Base-by-base conservation (phyloP, 2,113 vertebrate species). In the Phoenicopterus ruber region DNA sequence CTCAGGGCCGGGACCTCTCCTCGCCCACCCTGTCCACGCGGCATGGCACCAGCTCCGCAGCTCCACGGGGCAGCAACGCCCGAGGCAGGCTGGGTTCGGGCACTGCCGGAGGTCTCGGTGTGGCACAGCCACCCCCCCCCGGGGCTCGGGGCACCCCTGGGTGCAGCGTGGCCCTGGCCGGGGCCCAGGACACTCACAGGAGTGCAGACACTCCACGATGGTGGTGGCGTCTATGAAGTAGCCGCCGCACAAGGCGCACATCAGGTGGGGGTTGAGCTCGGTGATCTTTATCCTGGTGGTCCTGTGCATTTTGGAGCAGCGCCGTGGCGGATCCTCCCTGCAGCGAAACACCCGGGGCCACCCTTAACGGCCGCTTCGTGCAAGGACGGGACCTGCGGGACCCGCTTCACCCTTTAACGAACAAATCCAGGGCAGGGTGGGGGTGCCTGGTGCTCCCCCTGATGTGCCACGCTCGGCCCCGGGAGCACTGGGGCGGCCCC, bases 161-260 rank as follows among this genome's bases (percentile, higher is more conserved):
- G 72, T 4, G 20, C 67, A 36, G 61, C 12, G 2, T 0, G 26
- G 57, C 65, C 55, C 25, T 8, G 2, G 21, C 16, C 4, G 71
- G 55, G n/a, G 11, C 5, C 16, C 13, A 3, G 69, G 52, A 50
- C 86, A 98, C 99, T 99, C 98, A 99, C 99, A 99, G 90, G 99
- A 99, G 98, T 99, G 99, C 97, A 99, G 98, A 47, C 99, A 99
- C 98, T 99, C 99, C 92, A 99, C 99, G 40, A 99, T 99, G 96
- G 99, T 99, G 8, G 99, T 99, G 50, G 99, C 99, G 40, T 99
- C 99, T 7, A 99, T 99, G 97, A 99, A 99, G 97, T 99, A 99
- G 7, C 99, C 99, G 22, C 99, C 99, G 24, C 99, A 99, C 72
- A 99, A 97, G 66, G 99, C 99, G 5, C 98, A 98, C 98, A 98